These are phyloP conservation scores for Calidris pygmaea DNA, from an alignment of 2,113 vertebrate genomes.

Conservation along the genomic window DNA sequence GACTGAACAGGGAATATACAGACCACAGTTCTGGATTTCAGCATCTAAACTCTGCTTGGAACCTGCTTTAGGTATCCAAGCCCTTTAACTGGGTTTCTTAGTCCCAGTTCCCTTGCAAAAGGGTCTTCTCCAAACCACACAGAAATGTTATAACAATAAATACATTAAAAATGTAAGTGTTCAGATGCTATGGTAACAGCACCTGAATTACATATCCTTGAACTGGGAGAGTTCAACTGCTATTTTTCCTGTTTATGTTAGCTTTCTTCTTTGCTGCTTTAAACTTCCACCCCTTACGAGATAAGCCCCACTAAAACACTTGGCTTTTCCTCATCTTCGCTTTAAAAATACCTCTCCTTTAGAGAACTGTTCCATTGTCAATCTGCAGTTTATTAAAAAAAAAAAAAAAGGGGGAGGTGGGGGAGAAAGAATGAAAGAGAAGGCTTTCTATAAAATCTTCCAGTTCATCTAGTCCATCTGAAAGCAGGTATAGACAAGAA, in stretches of 20 bases:
- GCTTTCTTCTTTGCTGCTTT: background rate
- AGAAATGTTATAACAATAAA: background rate
- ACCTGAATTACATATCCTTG: background rate
- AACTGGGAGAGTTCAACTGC: background rate
- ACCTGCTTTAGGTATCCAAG: background rate
- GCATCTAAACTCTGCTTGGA: background rate
- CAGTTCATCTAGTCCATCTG: constrained; percentile 29
- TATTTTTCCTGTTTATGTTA: background rate
- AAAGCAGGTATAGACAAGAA: constrained; percentile 26
- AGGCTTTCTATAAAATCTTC: background rate
- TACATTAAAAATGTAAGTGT: background rate
- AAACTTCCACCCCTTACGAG: background rate
- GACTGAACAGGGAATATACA: background rate
- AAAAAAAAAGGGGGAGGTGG: rapidly evolving
- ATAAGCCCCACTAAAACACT: background rate
- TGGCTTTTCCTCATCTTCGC: background rate
- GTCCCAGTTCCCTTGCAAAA: background rate
- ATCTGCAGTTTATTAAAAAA: background rate
- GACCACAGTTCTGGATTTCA: background rate
- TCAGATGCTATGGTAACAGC: background rate
- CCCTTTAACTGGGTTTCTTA: background rate
- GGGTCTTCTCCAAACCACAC: background rate
- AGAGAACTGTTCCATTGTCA: background rate
- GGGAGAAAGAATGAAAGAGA: background rate
- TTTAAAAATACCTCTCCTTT: background rate